A percentile compares a stretch with the other conserved stretches of the same genome.
phyloP scores from a whole-genome alignment of 2,113 vertebrate genomes.

The Ranitomeya imitator region DNA sequence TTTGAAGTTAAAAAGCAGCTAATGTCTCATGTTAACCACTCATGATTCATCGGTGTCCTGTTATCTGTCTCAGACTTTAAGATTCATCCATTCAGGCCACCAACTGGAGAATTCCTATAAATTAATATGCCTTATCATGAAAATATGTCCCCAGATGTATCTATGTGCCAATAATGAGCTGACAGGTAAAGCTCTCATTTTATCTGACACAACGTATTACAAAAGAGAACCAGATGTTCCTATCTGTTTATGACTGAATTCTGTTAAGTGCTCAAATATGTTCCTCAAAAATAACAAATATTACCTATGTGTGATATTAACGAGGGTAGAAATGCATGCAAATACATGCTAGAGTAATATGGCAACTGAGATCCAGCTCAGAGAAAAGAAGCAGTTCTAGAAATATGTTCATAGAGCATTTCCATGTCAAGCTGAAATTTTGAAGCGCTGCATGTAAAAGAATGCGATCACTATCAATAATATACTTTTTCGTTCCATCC shows the following conservation, averaged over 20 bases:
- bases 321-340: not conserved
- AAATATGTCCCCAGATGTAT: conserved; percentile 26
- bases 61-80: not conserved
- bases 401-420: too few species aligned
- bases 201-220: not conserved
- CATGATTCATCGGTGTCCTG: not conserved
- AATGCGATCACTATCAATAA: too few species aligned
- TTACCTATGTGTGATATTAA: not conserved
- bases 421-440: too few species aligned
- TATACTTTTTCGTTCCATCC: too few species aligned
- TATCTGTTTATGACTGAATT: not conserved
- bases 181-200: conserved; percentile 25
- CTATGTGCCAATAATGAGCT: conserved; percentile 20
- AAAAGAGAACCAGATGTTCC: conserved; percentile 33
- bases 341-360: not conserved
- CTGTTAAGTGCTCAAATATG: not conserved
- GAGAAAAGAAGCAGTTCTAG: too few species aligned
- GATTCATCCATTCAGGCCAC: not conserved
- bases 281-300: not conserved
- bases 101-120: not conserved
- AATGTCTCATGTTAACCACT: not conserved
- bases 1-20: not conserved
- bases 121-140: not conserved
- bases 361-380: too few species aligned
- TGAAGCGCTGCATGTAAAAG: too few species aligned